Conservation (phyloP, 2,888 invertebrate species). For the Oasisia sp. region DNA sequence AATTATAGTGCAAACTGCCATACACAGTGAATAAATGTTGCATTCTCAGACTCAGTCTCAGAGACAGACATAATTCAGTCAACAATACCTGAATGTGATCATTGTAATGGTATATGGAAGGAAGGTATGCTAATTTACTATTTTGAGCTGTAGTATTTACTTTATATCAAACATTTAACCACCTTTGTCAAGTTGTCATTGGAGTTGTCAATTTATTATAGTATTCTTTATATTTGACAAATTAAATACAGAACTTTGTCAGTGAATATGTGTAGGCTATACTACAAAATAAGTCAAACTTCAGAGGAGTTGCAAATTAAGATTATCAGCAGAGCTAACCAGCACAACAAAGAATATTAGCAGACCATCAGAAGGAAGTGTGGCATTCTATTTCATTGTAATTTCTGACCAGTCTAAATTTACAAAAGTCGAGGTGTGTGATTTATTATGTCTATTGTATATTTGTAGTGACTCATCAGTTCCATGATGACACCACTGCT, state of each 20-base stretch:
- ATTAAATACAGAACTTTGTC: no score
- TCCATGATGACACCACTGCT: neutral
- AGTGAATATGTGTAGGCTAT: no score
- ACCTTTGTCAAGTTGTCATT: neutral
- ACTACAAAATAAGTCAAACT: no score
- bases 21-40: no score
- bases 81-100: neutral
- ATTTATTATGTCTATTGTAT: neutral
- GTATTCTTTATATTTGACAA: no score
- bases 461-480: neutral
- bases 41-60: no score
- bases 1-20: no score
- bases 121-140: neutral
- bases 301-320: no score
- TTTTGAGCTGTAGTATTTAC: neutral
- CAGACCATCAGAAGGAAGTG: neutral
- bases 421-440: neutral
- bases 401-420: neutral
- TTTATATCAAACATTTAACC: no score
- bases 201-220: neutral
- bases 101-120: neutral
- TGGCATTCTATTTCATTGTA: neutral
- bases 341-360: no score
- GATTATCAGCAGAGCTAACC: no score
- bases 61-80: no score